A percentile compares a stretch with the other conserved stretches of the same genome.
Conservation (phyloP, 2,113 vertebrate species). For the Oplegnathus fasciatus region DNA sequence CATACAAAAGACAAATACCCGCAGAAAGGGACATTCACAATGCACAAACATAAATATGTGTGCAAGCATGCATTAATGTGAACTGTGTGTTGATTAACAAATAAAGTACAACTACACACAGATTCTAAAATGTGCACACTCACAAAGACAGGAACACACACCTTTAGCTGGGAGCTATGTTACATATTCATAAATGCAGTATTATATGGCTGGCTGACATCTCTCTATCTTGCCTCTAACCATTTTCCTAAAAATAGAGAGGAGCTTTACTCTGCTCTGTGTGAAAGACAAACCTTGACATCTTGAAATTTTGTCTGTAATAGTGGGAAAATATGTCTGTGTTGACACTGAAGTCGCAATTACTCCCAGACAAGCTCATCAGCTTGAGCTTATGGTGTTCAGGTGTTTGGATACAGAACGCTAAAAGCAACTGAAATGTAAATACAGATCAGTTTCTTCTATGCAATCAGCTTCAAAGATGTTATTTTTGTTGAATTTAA, state of each 20-base stretch:
- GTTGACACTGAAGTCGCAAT: slow-evolving; percentile 13
- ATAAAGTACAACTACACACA: slow-evolving; percentile 29
- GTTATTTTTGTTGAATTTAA: neutral
- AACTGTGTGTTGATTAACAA: slow-evolving; percentile 44
- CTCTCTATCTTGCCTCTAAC: slow-evolving; percentile 61
- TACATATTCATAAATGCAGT: slow-evolving; percentile 79
- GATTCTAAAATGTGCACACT: neutral
- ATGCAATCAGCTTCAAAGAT: neutral
- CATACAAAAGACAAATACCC: neutral
- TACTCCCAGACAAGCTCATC: slow-evolving; percentile 15
- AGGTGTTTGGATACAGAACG: neutral
- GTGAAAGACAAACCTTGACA: slow-evolving; percentile 51
- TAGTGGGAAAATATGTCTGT: slow-evolving; percentile 22
- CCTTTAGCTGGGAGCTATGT: slow-evolving; percentile 66
- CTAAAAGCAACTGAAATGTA: neutral
- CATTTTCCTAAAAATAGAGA: slow-evolving; percentile 67
- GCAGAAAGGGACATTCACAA: neutral
- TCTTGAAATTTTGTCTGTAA: slow-evolving; percentile 31
- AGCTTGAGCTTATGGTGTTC: neutral
- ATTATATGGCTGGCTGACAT: slow-evolving; percentile 70
- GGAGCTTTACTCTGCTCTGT: slow-evolving; percentile 29
- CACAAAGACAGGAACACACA: slow-evolving; percentile 4
- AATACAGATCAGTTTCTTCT: neutral
- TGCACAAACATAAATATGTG: slow-evolving; percentile 15
- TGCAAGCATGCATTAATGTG: neutral